phyloP scores from a whole-genome alignment of 2,113 vertebrate species.

The Strix aluco region DNA sequence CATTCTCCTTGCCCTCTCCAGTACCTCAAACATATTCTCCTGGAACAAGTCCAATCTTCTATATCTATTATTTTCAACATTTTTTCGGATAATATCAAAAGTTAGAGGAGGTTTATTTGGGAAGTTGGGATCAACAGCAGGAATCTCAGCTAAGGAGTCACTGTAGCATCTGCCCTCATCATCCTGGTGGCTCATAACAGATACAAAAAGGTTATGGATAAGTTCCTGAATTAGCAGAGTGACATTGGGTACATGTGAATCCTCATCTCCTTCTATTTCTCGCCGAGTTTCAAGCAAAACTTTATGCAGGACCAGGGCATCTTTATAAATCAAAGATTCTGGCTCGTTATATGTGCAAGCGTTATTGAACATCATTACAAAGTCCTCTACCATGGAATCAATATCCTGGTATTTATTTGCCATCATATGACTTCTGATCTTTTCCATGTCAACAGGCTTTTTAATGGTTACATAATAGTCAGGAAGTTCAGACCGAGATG shows the following conservation, averaged over 20 bases:
- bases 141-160: conserved; percentile 96
- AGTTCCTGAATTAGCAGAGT: conserved; percentile 95
- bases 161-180: conserved; percentile 99
- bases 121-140: conserved; percentile 85
- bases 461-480: conserved; percentile 99
- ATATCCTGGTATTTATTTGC: conserved; percentile 98
- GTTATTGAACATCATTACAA: conserved; percentile 99
- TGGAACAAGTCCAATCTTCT: conserved; percentile 95
- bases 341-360: conserved; percentile 98
- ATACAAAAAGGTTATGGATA: conserved; percentile 96
- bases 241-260: conserved; percentile 93
- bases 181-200: conserved; percentile 96
- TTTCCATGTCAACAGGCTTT: conserved; percentile 97
- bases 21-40: conserved; percentile 98
- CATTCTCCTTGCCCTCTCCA: conserved; percentile 92
- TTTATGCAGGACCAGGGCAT: conserved; percentile 93
- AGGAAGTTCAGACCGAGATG: conserved; percentile 95
- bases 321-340: conserved; percentile 96
- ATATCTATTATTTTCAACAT: conserved; percentile 92
- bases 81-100: conserved; percentile 93
- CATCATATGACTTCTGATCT: conserved; percentile 97
- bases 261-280: conserved; percentile 94
- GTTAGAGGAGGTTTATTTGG: conserved; percentile 87
- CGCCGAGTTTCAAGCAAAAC: conserved; percentile 92
- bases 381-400: conserved; percentile 96